Base-by-base conservation (phyloP, 1,140 invertebrate genomes). In the Dendroctonus ponderosae region DNA sequence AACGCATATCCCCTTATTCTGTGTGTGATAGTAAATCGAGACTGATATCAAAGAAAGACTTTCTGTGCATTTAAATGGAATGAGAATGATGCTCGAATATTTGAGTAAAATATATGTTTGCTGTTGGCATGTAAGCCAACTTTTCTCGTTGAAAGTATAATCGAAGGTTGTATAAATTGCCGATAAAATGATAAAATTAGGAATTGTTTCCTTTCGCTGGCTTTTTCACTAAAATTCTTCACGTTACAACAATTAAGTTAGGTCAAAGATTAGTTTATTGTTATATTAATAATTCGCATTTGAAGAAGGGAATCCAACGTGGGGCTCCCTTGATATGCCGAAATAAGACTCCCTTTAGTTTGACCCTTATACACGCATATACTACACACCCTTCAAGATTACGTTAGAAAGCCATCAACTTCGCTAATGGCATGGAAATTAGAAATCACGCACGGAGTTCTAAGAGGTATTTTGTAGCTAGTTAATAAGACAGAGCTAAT, bases 381-480 rank as follows among this genome's bases (percentile, higher is more conserved):
- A 60, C 48, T 40, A 52, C 56, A 66, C 50, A 56, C 66, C 70
- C 63, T 68, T 71, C 51, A 62, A 70, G 71, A 70, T 72, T 72
- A 72, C 62, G 53, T 65, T 65, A 68, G 62, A 70, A 76, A 76
- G 70, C 73, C 70, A 76, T 76, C 73, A 75, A 72, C 68, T 72
- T 72, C 65, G 69, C 72, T 76, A 76, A 76, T 76, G 70, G 74
- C 73, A 76, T 76, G 75, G 75, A 76, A 76, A 76, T 76, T 76
- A 74, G 74, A 76, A 76, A 76, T 76, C 75, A 75, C 72, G 74
- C 73, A 74, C 71, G 68, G 59, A 61, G 59, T 71, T 72, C 70
- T 72, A 71, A 72, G 70, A 68, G 71, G 70, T 72, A 74, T 75
- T 75, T 75, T 73, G 71, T 68, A 74, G 71, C 68, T 74, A 48